Conservation (phyloP, 2,113 vertebrate species). For the Craseonycteris thonglongyai region DNA sequence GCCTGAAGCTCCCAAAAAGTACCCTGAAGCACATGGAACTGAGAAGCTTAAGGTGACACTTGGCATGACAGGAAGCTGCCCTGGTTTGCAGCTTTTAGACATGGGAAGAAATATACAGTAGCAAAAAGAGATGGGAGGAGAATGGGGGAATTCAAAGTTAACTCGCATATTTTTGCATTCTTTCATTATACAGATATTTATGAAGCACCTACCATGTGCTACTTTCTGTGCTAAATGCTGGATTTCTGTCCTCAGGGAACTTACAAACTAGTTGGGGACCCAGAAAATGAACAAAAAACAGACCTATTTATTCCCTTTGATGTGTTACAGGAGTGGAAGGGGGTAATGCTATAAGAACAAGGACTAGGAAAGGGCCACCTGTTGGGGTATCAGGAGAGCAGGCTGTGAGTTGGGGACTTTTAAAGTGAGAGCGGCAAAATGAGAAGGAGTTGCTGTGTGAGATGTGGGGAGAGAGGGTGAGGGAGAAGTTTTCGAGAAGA, state of each 20-base stretch:
- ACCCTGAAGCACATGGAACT: not conserved
- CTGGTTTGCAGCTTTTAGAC: no score
- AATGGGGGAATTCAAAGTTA: not conserved
- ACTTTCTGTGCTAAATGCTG: not conserved
- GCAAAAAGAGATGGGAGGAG: not conserved
- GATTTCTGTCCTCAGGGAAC: not conserved
- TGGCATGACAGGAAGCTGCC: fast-evolving
- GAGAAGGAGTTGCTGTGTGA: not conserved
- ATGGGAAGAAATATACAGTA: not conserved
- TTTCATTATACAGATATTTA: not conserved
- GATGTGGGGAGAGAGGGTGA: not conserved
- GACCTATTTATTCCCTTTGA: not conserved
- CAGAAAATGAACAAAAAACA: not conserved
- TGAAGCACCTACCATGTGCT: not conserved
- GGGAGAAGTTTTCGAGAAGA: not conserved
- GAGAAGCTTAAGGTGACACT: fast-evolving
- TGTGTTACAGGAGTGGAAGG: not conserved
- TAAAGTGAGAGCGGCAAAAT: not conserved
- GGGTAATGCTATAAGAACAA: not conserved
- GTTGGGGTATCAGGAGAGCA: not conserved
- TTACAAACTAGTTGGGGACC: not conserved
- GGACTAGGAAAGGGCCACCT: not conserved
- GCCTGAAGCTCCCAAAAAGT: not conserved
- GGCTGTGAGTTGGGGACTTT: not conserved
- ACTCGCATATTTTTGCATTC: not conserved